A percentile compares a stretch with the other conserved stretches of the same genome.
These are phyloP conservation scores for Ptyas mucosa DNA, from an alignment of 2,113 vertebrate species.

Conservation along the genomic window DNA sequence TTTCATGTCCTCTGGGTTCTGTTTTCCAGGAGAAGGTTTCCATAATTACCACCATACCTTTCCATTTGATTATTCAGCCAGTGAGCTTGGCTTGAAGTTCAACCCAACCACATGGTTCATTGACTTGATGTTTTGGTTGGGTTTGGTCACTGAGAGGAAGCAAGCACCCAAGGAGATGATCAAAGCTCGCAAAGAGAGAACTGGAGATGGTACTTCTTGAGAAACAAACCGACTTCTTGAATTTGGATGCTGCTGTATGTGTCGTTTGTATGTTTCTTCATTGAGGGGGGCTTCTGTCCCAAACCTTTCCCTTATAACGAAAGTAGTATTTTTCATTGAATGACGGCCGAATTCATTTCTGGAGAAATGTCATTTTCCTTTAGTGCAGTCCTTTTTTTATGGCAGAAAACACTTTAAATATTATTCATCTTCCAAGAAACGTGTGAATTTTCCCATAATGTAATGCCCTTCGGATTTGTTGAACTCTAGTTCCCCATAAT, in stretches of 20 bases:
- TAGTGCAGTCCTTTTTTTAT: not conserved
- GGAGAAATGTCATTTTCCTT: not conserved
- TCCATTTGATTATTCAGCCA: constrained; percentile 80
- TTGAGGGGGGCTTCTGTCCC: rapidly evolving
- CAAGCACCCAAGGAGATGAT: constrained; percentile 70
- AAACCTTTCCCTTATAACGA: constrained; percentile 23
- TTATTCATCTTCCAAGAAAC: not conserved
- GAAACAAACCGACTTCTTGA: rapidly evolving
- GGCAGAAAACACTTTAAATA: not conserved
- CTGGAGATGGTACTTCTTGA: constrained; percentile 76
- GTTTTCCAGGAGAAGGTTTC: constrained; percentile 76
- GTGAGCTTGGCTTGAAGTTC: constrained; percentile 77
- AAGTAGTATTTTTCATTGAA: constrained; percentile 9
- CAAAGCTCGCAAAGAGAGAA: constrained; percentile 73
- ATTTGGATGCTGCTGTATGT: not conserved
- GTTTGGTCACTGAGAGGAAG: constrained; percentile 74
- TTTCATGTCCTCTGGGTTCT: constrained; percentile 31
- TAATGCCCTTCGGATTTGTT: not conserved
- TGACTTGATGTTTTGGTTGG: constrained; percentile 81
- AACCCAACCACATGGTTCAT: constrained; percentile 85
- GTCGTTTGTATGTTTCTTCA: not conserved
- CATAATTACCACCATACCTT: constrained; percentile 79
- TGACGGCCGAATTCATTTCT: constrained; percentile 25
- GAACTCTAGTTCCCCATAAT: not conserved
- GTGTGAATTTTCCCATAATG: not conserved